phyloP scores from a whole-genome alignment of 2,888 invertebrate species.

The Hemicrepidius hirtus region DNA sequence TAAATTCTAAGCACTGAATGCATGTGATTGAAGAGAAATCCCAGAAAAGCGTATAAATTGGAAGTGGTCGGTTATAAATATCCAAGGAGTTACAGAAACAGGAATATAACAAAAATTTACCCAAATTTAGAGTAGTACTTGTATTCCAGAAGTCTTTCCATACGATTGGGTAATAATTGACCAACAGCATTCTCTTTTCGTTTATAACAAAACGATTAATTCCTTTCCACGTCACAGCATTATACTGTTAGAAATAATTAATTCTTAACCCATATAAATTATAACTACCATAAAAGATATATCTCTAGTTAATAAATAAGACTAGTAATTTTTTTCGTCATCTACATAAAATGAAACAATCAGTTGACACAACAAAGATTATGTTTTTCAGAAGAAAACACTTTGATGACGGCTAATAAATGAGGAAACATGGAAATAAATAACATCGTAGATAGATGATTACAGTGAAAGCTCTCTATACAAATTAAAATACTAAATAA shows the following conservation, averaged over 20 bases:
- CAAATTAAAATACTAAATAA: conserved; percentile 24
- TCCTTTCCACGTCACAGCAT: no score
- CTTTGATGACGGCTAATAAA: not conserved
- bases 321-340: no score
- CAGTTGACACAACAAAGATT: not conserved
- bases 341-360: no score
- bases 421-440: conserved; percentile 6
- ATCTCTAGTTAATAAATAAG: no score
- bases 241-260: no score
- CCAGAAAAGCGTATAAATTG: conserved; percentile 16
- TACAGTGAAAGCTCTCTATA: not conserved
- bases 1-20: conserved; percentile 30
- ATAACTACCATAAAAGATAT: no score
- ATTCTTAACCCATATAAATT: no score
- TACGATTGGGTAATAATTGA: conserved; percentile 1
- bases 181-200: not conserved
- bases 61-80: not conserved
- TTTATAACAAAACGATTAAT: no score
- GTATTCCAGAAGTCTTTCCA: no score
- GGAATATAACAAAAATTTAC: no score
- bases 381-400: not conserved
- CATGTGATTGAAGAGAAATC: conserved; percentile 5
- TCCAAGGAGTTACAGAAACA: no score
- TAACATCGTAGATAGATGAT: conserved; percentile 7
- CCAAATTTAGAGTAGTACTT: no score